phyloP scores from a whole-genome alignment of 2,113 vertebrate species.

The Nothoprocta pentlandii region DNA sequence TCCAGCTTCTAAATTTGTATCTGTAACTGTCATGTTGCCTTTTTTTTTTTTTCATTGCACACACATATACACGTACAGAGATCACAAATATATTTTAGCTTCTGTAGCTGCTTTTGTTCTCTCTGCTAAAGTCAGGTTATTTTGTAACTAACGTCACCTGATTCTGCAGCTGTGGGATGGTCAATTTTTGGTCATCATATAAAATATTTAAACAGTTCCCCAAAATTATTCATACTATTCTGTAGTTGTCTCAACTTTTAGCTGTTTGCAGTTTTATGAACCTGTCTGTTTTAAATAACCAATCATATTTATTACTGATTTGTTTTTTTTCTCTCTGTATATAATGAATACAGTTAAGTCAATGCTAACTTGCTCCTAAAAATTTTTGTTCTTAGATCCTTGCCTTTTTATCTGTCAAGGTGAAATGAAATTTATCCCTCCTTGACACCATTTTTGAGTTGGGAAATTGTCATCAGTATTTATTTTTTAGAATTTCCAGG shows the following conservation, averaged over 20 bases:
- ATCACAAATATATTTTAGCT: conserved; percentile 22
- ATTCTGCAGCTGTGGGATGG: conserved; percentile 21
- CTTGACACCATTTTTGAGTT: conserved; percentile 19
- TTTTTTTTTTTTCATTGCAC: neutral
- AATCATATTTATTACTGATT: conserved; percentile 34
- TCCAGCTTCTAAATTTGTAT: conserved; percentile 15
- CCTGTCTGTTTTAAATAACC: conserved; percentile 35
- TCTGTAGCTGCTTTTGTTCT: conserved; percentile 37
- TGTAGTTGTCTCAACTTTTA: neutral
- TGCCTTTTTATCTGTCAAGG: conserved; percentile 48
- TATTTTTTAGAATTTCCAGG: neutral
- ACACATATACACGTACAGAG: accelerated
- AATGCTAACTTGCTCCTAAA: conserved; percentile 28
- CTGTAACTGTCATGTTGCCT: neutral
- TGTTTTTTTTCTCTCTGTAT: neutral
- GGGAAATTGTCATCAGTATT: neutral
- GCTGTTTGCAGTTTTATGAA: conserved; percentile 51
- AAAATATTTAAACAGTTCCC: conserved; percentile 65
- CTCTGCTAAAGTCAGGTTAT: neutral
- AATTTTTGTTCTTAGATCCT: conserved; percentile 28
- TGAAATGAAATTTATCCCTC: conserved; percentile 21
- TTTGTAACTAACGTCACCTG: conserved; percentile 21
- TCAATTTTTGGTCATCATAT: conserved; percentile 47
- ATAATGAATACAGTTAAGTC: conserved; percentile 48
- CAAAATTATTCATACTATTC: conserved; percentile 52